Percentiles rank a stretch among this genome's conserved stretches.
These are phyloP conservation scores for Stictocephala bisonia DNA, from an alignment of 2,888 invertebrate genomes.

Conservation along the genomic window DNA sequence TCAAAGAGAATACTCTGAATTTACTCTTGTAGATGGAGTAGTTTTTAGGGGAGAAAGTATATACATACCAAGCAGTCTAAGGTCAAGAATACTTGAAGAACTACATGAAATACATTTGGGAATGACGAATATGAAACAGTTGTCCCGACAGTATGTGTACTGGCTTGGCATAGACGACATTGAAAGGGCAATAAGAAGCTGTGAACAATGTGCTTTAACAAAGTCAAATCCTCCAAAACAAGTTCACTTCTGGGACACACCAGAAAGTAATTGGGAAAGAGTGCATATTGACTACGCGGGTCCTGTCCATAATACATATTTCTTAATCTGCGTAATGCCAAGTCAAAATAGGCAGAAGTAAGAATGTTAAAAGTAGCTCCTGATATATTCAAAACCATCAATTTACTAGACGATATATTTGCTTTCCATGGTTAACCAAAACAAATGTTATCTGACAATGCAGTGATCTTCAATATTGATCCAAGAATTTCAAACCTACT, in stretches of 20 bases:
- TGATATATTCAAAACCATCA: no score
- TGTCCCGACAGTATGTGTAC: conserved; percentile 59
- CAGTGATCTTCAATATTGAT: no score
- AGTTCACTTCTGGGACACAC: conserved; percentile 58
- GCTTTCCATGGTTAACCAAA: no score
- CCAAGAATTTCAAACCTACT: no score
- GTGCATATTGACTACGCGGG: conserved; percentile 60
- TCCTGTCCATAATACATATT: conserved; percentile 51
- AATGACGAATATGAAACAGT: conserved; percentile 58
- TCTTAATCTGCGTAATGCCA: no score
- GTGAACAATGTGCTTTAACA: conserved; percentile 55
- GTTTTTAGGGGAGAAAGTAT: conserved; percentile 49
- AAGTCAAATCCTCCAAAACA: conserved; percentile 56
- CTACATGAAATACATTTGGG: conserved; percentile 58
- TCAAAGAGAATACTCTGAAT: background rate
- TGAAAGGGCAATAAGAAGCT: conserved; percentile 54
- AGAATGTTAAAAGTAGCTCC: no score
- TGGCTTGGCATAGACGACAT: conserved; percentile 59
- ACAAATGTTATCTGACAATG: no score
- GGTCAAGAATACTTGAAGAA: conserved; percentile 57
- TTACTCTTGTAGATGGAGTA: conserved; percentile 37
- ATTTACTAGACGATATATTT: no score
- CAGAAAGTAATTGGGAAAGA: conserved; percentile 56
- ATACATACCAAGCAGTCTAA: conserved; percentile 49
- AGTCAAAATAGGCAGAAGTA: no score